Evolutionary conservation across 2,797 vertebrate genomes (phyloP).

Genomic region (Falco biarmicus): DNA sequence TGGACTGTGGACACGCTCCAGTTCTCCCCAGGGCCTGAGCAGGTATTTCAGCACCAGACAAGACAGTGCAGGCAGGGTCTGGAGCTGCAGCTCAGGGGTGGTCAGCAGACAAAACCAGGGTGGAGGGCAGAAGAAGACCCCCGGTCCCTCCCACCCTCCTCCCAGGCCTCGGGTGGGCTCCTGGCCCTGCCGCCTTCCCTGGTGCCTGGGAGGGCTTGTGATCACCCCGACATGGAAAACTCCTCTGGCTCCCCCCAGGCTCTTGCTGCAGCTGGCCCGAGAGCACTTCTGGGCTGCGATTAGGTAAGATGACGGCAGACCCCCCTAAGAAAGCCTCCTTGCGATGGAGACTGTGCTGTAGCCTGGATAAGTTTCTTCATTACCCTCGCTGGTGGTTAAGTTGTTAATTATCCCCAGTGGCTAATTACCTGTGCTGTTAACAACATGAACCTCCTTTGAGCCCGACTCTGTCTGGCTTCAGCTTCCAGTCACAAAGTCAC

Average conservation of each 20-base stretch:
- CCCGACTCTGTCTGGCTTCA: neutral
- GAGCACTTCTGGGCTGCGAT: neutral
- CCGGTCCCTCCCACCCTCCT: neutral
- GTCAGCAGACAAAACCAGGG: neutral
- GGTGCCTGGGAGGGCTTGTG: neutral
- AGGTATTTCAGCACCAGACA: neutral
- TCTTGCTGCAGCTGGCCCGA: neutral
- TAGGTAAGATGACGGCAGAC: neutral
- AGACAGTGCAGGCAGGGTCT: neutral
- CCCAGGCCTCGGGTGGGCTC: neutral
- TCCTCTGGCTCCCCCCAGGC: neutral
- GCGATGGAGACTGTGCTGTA: neutral
- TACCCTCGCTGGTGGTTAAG: neutral
- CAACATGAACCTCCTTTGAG: conserved; percentile 10
- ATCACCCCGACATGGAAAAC: neutral
- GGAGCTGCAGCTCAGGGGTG: fast-evolving
- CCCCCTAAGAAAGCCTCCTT: neutral
- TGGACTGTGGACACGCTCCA: neutral
- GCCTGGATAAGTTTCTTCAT: neutral
- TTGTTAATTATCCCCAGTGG: conserved; percentile 30
- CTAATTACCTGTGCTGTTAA: conserved; percentile 57
- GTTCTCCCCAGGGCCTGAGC: neutral
- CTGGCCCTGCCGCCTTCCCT: neutral
- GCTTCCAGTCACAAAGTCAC: neutral
- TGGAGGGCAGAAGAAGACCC: neutral